A percentile compares a stretch with the other conserved stretches of the same genome.
phyloP scores from a whole-genome alignment of 2,888 invertebrate species.

The Spatulosminthurus flaviceps region DNA sequence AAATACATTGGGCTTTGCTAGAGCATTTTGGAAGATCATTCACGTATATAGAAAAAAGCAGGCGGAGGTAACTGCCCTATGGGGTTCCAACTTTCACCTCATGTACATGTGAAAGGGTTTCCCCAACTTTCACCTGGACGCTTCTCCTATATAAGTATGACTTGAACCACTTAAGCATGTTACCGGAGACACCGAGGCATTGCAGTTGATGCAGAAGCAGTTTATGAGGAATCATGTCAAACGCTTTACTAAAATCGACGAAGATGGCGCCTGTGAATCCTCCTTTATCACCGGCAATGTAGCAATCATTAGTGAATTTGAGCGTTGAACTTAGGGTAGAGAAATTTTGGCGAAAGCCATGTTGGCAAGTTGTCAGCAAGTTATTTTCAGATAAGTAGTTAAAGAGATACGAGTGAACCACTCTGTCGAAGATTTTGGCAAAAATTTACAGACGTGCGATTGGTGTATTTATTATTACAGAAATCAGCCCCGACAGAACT shows the following conservation, averaged over 20 bases:
- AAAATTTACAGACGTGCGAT: neutral
- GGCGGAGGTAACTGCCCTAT: neutral
- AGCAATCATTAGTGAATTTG: neutral
- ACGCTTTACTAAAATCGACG: constrained; percentile 24
- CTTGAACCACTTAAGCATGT: neutral
- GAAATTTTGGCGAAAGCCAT: neutral
- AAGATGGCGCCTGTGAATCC: neutral
- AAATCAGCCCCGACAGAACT: too few species aligned
- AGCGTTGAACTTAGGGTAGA: neutral
- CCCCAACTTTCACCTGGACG: neutral
- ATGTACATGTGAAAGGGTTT: neutral
- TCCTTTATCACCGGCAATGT: neutral
- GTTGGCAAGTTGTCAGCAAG: neutral
- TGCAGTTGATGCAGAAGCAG: neutral
- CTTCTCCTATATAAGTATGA: neutral
- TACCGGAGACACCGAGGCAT: neutral
- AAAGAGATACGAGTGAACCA: neutral
- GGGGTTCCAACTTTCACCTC: neutral
- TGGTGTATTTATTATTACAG: too few species aligned
- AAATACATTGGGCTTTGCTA: too few species aligned
- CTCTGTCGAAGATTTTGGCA: constrained; percentile 1
- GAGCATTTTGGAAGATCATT: neutral
- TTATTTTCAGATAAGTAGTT: neutral
- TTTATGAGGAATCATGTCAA: neutral
- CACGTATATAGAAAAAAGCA: neutral